Conservation (phyloP, 2,888 invertebrate species). For the Gymnoscelis rufifasciata region DNA sequence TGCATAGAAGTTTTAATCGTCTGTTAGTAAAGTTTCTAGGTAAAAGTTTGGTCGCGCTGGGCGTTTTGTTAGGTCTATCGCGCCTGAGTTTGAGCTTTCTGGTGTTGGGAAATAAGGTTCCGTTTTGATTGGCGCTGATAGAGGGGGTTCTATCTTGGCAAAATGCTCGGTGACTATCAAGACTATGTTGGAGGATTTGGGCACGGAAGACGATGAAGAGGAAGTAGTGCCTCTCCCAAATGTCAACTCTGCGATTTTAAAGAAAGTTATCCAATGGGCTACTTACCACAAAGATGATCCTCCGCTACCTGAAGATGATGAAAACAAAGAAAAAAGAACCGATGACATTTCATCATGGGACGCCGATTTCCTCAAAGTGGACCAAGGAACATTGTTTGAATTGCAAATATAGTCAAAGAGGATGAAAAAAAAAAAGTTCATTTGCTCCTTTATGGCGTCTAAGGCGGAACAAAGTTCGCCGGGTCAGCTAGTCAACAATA, state of each 20-base stretch:
- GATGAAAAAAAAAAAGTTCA: too few species aligned
- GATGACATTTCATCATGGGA: slow-evolving; percentile 99
- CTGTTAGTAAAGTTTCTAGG: slow-evolving; percentile 58
- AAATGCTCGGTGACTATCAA: slow-evolving; percentile 99
- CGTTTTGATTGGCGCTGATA: slow-evolving; percentile 13
- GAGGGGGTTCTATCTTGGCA: slow-evolving; percentile 70
- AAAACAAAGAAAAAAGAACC: slow-evolving; percentile 98
- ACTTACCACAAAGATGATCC: slow-evolving; percentile 97
- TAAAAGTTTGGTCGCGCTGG: slow-evolving; percentile 63
- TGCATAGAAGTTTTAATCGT: too few species aligned
- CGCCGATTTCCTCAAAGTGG: slow-evolving; percentile 98
- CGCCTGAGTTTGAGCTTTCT: slow-evolving; percentile 21
- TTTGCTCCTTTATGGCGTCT: too few species aligned
- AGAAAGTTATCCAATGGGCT: slow-evolving; percentile 96
- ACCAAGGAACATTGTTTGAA: slow-evolving; percentile 97
- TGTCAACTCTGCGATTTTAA: slow-evolving; percentile 97
- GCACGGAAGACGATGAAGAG: slow-evolving; percentile 95
- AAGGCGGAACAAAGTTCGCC: too few species aligned
- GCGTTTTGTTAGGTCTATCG: slow-evolving; percentile 58
- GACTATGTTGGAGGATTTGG: slow-evolving; percentile 97
- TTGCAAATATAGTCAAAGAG: too few species aligned
- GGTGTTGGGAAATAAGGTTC: slow-evolving; percentile 13
- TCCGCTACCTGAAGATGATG: slow-evolving; percentile 96
- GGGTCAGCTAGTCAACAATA: too few species aligned
- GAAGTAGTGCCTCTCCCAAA: slow-evolving; percentile 98